Evolutionary conservation across 2,888 invertebrate species (phyloP).

Genomic region (Zaprionus lineosus): DNA sequence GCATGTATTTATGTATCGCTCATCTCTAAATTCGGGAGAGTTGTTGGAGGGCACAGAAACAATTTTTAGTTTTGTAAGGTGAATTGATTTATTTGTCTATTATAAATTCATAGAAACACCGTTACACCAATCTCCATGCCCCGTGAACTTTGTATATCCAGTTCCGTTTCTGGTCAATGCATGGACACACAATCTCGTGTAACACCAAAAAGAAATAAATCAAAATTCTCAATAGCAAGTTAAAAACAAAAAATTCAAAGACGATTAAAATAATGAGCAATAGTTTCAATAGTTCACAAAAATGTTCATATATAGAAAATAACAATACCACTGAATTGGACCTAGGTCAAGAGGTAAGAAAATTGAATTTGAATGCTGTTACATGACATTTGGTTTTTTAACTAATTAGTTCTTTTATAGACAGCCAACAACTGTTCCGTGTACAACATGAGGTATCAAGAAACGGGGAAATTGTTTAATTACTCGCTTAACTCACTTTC

Average conservation of each 20-base stretch:
- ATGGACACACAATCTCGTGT: slow-evolving; percentile 10
- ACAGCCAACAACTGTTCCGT: slow-evolving; percentile 77
- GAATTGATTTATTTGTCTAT: slow-evolving; percentile 24
- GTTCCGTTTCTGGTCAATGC: slow-evolving; percentile 30
- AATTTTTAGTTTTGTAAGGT: slow-evolving; percentile 30
- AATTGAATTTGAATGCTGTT: slow-evolving; percentile 31
- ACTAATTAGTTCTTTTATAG: slow-evolving; percentile 18
- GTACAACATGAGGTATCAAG: slow-evolving; percentile 84
- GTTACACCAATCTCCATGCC: slow-evolving; percentile 14
- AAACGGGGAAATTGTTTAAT: slow-evolving; percentile 54
- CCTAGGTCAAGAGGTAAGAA: slow-evolving; percentile 71
- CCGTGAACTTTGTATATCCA: slow-evolving; percentile 44
- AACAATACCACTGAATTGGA: slow-evolving; percentile 60
- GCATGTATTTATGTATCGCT: slow-evolving; percentile 18
- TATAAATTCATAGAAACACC: slow-evolving; percentile 12
- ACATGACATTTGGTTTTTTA: slow-evolving; percentile 65
- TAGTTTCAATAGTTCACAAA: slow-evolving; percentile 48
- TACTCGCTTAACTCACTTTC: slow-evolving; percentile 62
- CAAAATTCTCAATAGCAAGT: slow-evolving; percentile 65
- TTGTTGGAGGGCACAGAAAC: slow-evolving; percentile 44
- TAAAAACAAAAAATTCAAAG: slow-evolving; percentile 20
- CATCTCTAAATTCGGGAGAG: slow-evolving; percentile 44
- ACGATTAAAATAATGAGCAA: slow-evolving; percentile 56
- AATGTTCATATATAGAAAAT: slow-evolving; percentile 61
- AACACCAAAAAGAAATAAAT: slow-evolving; percentile 35